Evolutionary conservation across 2,113 vertebrate genomes (phyloP).

Genomic region (Daphoenositta chrysoptera): DNA sequence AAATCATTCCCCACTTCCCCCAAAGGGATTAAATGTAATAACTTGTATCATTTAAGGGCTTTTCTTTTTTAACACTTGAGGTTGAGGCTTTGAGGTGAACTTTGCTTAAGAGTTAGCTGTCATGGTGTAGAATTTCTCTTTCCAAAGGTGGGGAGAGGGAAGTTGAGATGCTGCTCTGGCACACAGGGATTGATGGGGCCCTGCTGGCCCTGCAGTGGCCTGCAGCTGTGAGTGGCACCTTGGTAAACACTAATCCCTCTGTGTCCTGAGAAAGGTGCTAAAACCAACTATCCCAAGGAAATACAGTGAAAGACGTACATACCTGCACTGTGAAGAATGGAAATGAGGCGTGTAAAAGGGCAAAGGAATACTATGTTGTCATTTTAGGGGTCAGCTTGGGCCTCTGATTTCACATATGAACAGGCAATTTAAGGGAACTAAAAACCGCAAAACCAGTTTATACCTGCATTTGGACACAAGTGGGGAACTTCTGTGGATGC

Average conservation of each 20-base stretch:
- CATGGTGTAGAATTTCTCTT: background rate
- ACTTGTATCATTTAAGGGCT: constrained; percentile 41
- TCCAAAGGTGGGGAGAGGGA: background rate
- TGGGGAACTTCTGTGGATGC: background rate
- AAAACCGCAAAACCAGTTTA: background rate
- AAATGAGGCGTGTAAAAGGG: fast-evolving
- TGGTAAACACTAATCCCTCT: background rate
- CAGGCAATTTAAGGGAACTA: background rate
- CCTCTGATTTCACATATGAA: background rate
- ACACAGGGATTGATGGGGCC: fast-evolving
- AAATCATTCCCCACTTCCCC: constrained; percentile 42
- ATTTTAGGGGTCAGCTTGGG: background rate
- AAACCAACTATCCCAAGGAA: background rate
- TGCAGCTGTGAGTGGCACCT: background rate
- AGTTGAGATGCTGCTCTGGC: background rate
- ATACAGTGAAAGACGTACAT: fast-evolving
- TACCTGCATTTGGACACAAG: background rate
- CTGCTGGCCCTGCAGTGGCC: background rate
- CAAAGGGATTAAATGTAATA: constrained; percentile 47
- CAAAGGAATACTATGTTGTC: background rate
- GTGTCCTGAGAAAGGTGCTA: background rate
- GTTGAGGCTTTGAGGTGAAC: constrained; percentile 25
- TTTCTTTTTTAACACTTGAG: constrained; percentile 36
- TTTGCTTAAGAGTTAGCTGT: background rate
- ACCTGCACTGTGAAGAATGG: background rate